Evolutionary conservation across 2,888 invertebrate species (phyloP), one percentile per base, ranked within the genome.

Genomic region (Yponomeuta plumbellus): DNA sequence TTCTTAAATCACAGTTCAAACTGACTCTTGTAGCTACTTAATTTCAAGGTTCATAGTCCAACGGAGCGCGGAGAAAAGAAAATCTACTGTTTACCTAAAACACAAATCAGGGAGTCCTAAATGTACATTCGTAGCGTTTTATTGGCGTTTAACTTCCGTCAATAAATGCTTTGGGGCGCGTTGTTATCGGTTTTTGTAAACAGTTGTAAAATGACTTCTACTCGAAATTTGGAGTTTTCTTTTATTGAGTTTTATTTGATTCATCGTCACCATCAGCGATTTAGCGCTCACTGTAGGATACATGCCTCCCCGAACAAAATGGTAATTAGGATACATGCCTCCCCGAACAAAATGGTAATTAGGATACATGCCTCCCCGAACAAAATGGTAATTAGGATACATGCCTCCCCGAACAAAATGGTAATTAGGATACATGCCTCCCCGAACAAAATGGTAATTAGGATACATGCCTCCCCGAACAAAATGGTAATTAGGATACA

Each of bases 81-180:
- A 52, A 17, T 52, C 17, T 68, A 67, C 72, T 80, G 80, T 82
- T 80, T 80, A 81, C 75, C 72, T 73, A 69, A 67, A 75, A 75
- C 72, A 83, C 85, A 86, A 87, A 88, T 87, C 84, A 86, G 85
- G 84, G 74, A 71, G 79, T 76, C 74, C 80, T 88, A 84, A 87
- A 85, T 80, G 76, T 73, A 74, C 74, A 80, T 84, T 84, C 80
- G 84, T 78, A 79, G 73, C 76, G 61, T 68, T 68, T 68, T 68
- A 67, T 70, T 65, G 59, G 56, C n/a, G 58, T 58, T 67, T 82
- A 80, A 83, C 83, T 85, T 84, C 80, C 77, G 79, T 75, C 81
- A 80, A 83, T 85, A 83, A 84, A 86, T 78, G 78, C 72, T 77
- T 75, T 72, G 74, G 70, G 67, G 73, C 71, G 78, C 40, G 44